These are phyloP conservation scores for Patella caerulea DNA, from an alignment of 2,888 invertebrate genomes.

Conservation along the genomic window DNA sequence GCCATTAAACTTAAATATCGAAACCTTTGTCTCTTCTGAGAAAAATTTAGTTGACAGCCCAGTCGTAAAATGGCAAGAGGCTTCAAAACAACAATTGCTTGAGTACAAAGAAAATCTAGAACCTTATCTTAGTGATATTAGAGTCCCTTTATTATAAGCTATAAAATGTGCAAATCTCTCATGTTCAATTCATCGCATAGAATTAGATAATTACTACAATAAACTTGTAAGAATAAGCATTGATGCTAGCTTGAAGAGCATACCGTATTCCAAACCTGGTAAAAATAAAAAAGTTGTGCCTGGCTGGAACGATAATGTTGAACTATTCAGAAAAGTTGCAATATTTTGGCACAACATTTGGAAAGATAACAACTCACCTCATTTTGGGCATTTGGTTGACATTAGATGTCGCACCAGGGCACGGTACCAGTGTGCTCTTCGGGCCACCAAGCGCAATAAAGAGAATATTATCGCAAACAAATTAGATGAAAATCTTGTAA, in stretches of 20 bases:
- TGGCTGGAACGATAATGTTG: background rate
- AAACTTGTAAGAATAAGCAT: background rate
- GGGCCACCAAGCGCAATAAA: background rate
- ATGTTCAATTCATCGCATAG: background rate
- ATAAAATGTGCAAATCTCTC: background rate
- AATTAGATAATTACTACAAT: no score
- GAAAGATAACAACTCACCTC: background rate
- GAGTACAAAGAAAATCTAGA: background rate
- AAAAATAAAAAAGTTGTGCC: background rate
- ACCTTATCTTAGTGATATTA: background rate
- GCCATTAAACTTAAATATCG: background rate
- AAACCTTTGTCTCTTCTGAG: background rate
- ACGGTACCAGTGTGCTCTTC: background rate
- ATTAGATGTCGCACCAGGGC: background rate
- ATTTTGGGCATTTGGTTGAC: background rate
- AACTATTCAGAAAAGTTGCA: background rate
- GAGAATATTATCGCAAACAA: background rate
- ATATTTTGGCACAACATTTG: background rate
- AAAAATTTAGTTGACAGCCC: background rate
- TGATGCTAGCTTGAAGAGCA: background rate
- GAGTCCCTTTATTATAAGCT: background rate
- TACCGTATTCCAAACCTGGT: background rate
- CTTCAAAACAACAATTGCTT: background rate
- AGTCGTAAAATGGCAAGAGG: background rate
- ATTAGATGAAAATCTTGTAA: background rate